Evolutionary conservation across 2,888 invertebrate genomes (phyloP).

Genomic region (Cryptophagus acutangulus): DNA sequence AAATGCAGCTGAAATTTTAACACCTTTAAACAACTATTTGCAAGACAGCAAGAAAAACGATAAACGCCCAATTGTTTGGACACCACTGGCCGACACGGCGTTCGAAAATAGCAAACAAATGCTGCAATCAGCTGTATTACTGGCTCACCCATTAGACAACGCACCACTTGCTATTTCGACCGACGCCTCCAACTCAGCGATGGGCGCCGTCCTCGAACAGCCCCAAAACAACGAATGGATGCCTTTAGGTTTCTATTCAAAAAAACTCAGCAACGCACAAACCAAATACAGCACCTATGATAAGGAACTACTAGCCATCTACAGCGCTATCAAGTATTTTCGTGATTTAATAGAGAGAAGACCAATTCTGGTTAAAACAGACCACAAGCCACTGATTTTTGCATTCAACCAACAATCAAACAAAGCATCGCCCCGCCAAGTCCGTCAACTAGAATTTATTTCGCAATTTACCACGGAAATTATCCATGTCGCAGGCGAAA

Average conservation of each 20-base stretch:
- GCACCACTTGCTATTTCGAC: conserved; percentile 10
- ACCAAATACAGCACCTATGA: conserved; percentile 38
- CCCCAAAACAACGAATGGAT: conserved; percentile 25
- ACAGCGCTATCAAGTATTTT: conserved; percentile 7
- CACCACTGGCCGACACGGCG: too few relatives aligned
- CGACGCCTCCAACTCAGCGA: conserved; percentile 19
- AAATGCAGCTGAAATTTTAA: too few relatives aligned
- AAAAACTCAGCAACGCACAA: conserved; percentile 36
- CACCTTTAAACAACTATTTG: too few relatives aligned
- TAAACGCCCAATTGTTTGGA: too few relatives aligned
- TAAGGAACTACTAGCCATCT: conserved; percentile 16
- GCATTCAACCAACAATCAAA: conserved; percentile 36
- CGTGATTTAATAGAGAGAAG: conserved; percentile 11
- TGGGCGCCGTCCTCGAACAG: conserved; percentile 43
- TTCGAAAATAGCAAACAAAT: conserved; percentile 9
- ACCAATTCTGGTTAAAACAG: conserved; percentile 25
- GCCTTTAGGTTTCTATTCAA: conserved; percentile 41
- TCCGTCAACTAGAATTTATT: conserved; percentile 36
- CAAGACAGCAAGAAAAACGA: too few relatives aligned
- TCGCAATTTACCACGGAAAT: conserved; percentile 38
- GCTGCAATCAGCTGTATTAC: too few relatives aligned
- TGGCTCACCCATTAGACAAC: not conserved
- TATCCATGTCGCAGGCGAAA: conserved; percentile 33
- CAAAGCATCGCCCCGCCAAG: conserved; percentile 36
- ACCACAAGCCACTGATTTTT: conserved; percentile 39